Conservation (phyloP, 2,797 vertebrate species). For the Glyptemys insculpta region DNA sequence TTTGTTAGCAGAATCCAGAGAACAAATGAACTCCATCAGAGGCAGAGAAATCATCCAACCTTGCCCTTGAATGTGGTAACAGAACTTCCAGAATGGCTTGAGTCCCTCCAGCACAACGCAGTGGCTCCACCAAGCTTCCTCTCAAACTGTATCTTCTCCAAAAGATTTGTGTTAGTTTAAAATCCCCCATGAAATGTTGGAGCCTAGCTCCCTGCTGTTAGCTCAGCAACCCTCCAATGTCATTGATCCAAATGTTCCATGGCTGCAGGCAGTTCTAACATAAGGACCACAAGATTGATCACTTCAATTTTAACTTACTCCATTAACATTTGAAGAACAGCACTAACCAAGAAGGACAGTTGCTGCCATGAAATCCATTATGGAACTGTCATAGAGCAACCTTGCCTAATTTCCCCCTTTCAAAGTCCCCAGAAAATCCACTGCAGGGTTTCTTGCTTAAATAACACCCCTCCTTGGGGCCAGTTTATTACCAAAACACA, state of each 20-base stretch:
- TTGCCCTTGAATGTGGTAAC: not conserved
- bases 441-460: not conserved
- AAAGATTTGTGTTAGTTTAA: not conserved
- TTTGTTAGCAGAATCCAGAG: not conserved
- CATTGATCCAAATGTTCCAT: conserved; percentile 15
- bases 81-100: not conserved
- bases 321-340: conserved; percentile 8
- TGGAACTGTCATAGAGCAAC: not conserved
- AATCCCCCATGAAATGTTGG: conserved; percentile 8
- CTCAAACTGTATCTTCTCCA: not conserved
- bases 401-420: not conserved
- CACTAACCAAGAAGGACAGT: conserved; percentile 65
- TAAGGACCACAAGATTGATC: conserved; percentile 29
- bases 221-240: not conserved
- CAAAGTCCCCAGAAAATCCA: not conserved
- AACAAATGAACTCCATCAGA: not conserved
- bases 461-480: not conserved
- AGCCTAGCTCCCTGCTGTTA: conserved; percentile 21
- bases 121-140: not conserved
- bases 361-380: conserved; percentile 62
- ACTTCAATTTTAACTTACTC: conserved; percentile 41
- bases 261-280: conserved; percentile 18
- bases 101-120: not conserved
- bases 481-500: not conserved
- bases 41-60: not conserved